Evolutionary conservation across 2,797 vertebrate genomes (phyloP).

Genomic region (Hoplostethus mediterraneus): DNA sequence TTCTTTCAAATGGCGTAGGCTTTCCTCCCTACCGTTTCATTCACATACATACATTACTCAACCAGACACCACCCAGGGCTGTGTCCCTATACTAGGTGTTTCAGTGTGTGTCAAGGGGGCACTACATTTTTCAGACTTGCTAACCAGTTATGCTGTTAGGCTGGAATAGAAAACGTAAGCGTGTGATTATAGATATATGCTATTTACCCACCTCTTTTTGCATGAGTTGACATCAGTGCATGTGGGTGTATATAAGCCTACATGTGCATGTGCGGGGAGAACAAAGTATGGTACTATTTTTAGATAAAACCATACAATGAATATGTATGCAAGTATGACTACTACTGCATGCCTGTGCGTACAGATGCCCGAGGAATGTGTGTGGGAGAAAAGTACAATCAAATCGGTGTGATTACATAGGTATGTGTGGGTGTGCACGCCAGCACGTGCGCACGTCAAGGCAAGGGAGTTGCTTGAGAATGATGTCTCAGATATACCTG

Average conservation of each 20-base stretch:
- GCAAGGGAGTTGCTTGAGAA: not conserved
- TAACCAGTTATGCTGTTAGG: slow-evolving; percentile 50
- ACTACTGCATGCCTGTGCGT: not conserved
- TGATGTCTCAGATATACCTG: not conserved
- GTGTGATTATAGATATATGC: slow-evolving; percentile 54
- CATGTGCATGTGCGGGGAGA: slow-evolving; percentile 24
- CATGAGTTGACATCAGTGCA: not conserved
- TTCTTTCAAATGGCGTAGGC: slow-evolving; percentile 7
- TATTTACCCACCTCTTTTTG: slow-evolving; percentile 48
- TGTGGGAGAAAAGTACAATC: slow-evolving; percentile 12
- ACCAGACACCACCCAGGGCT: slow-evolving; percentile 26
- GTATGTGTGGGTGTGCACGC: not conserved
- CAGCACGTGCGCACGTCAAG: not conserved
- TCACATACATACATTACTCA: slow-evolving; percentile 26
- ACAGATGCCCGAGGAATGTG: slow-evolving; percentile 1
- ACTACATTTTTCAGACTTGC: slow-evolving; percentile 41
- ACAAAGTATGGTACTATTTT: slow-evolving; percentile 37
- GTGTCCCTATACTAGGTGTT: slow-evolving; percentile 17
- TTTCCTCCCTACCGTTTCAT: slow-evolving; percentile 7
- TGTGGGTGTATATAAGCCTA: not conserved
- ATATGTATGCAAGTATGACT: slow-evolving; percentile 11
- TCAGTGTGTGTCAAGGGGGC: slow-evolving; percentile 31
- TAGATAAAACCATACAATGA: slow-evolving; percentile 4
- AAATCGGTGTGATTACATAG: slow-evolving; percentile 5
- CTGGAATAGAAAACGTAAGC: slow-evolving; percentile 65